Base-by-base conservation (phyloP, 1,140 invertebrate genomes). In the Diachasmimorpha longicaudata region DNA sequence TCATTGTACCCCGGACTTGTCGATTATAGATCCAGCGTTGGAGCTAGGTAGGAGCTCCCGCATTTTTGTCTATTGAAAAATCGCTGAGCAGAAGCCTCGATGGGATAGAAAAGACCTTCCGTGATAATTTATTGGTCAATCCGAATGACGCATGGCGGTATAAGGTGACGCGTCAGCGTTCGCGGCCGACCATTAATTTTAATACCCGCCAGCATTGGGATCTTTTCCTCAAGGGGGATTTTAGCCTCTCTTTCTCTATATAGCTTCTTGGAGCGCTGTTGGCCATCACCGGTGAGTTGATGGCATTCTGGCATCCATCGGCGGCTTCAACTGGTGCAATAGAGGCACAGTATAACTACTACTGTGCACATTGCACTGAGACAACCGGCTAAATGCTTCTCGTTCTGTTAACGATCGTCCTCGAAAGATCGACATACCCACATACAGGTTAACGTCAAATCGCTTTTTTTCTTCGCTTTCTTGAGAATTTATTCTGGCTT, bases 41-140 rank as follows among this genome's bases (percentile, higher is more conserved):
- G n/a, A n/a, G n/a, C n/a, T n/a, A 31, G 31, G 2, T 6, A 55
- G 19, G 14, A 55, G 19, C 48, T 13, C 19, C 48, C 6, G 14
- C 14, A 55, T 19, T 55, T 55, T 55, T 8, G 19, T 55, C 48
- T 21, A 55, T 21, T 19, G 48, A 63, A 63, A 63, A 63, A 63
- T 63, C 8, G 58, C 8, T 13, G 58, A 52, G 44, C 44, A 63
- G 58, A 25, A 63, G 58, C 58, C 8, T 19, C 58, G 58, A 23
- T 63, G 58, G 23, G 58, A 63, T 63, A 63, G 58, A 63, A 63
- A 63, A 63, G 58, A 63, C 58, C 23, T 63, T 63, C 58, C 58
- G 37, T 75, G 80, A 88, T 88, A 87, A 88, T 86, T 87, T 88
- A 88, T 88, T 87, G 83, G 86, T 87, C 87, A 87, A 88, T 88